A percentile compares a stretch with the other conserved stretches of the same genome.
These are phyloP conservation scores for Petrocephalus microphthalmus DNA, from an alignment of 2,113 vertebrate genomes.

Conservation along the genomic window DNA sequence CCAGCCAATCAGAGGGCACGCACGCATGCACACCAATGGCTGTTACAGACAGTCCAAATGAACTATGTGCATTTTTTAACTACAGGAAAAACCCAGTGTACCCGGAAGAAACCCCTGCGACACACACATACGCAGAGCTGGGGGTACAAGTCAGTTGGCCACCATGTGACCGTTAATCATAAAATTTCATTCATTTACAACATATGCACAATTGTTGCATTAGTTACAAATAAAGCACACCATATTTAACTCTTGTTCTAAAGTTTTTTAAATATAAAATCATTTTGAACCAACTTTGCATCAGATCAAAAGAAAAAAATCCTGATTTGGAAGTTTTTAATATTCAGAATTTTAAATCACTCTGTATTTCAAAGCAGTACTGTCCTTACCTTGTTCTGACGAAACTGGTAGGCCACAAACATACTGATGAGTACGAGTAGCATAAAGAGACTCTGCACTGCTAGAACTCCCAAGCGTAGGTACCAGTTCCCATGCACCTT, in stretches of 20 bases:
- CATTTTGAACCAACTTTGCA: neutral
- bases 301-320: neutral
- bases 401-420: slow-evolving; percentile 75
- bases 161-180: neutral
- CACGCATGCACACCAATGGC: too few relatives aligned
- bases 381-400: slow-evolving; percentile 69
- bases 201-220: neutral
- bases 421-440: slow-evolving; percentile 82
- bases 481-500: slow-evolving; percentile 69
- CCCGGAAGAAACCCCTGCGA: too few relatives aligned
- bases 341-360: neutral
- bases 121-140: neutral
- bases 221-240: neutral
- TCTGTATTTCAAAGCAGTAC: neutral
- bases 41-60: too few relatives aligned
- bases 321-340: neutral
- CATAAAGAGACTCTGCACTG: slow-evolving; percentile 82
- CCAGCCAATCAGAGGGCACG: too few relatives aligned
- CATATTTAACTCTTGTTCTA: neutral
- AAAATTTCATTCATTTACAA: neutral
- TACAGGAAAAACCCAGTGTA: too few relatives aligned
- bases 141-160: neutral
- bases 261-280: neutral
- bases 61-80: too few relatives aligned
- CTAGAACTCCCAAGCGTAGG: slow-evolving; percentile 64